Evolutionary conservation across 1,140 invertebrate species (phyloP).

Genomic region (Vanessa tameamea): DNA sequence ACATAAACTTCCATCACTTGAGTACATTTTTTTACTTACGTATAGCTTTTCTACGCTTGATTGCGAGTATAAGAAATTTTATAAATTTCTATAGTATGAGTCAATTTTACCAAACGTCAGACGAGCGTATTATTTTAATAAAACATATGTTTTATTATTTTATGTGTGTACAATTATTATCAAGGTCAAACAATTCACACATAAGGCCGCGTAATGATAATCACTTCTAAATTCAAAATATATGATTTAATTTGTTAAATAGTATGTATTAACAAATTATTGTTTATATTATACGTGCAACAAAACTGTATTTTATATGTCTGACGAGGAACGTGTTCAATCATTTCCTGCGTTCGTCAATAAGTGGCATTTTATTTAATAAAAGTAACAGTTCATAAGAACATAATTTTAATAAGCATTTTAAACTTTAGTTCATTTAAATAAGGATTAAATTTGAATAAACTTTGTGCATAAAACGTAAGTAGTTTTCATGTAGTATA

Average conservation of each 20-base stretch:
- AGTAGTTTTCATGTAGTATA: neutral
- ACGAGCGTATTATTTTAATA: no score
- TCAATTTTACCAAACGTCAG: no score
- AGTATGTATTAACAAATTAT: no score
- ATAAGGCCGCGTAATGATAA: no score
- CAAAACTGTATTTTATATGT: neutral
- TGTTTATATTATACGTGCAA: no score
- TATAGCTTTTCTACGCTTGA: neutral
- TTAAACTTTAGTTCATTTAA: neutral
- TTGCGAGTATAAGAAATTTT: no score
- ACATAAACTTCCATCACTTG: neutral
- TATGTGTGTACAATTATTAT: no score
- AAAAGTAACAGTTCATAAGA: neutral
- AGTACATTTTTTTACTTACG: neutral
- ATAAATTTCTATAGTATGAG: no score
- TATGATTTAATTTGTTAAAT: no score
- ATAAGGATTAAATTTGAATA: neutral
- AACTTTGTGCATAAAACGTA: neutral
- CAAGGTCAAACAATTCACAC: no score
- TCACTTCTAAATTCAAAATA: no score
- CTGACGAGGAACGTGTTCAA: neutral
- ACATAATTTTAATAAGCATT: neutral
- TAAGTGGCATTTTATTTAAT: slow-evolving; percentile 1
- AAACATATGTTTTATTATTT: no score
- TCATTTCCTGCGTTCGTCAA: neutral